Evolutionary conservation across 2,113 vertebrate genomes (phyloP), one percentile per base, ranked within the genome.

Genomic region (Clarias gariepinus): DNA sequence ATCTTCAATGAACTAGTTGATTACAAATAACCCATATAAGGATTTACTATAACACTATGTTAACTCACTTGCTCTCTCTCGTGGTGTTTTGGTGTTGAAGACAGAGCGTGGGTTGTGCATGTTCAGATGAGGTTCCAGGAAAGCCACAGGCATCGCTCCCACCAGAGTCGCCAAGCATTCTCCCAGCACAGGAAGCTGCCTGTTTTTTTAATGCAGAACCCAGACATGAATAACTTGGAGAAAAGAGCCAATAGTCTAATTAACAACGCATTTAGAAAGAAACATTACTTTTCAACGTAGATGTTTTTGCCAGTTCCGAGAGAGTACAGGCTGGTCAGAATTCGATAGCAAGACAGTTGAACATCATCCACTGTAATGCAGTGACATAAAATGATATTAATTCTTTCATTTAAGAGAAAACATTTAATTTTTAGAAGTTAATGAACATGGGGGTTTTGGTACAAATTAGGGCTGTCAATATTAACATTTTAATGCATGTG

Each of bases 261-360:
- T n/a, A 83, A 52, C 15, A 66, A 85, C 2, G 30, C 64, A 58
- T 71, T 69, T 25, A 80, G 13, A 30, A 55, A 53, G 23, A 41
- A 81, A 33, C 61, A 74, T 78, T 95, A 99, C 98, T 97, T 97
- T 95, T 99, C 98, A 92, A 99, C 96, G 86, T 98, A 99, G 91
- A 97, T 93, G 91, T 97, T 98, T 93, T 99, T 99, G 88, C 96
- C 98, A 4, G 96, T 98, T 77, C 98, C 98, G 88, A 99, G 94
- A 23, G 94, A 96, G 92, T 97, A 99, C 1, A 99, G 94, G 90
- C 97, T 97, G 87, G 95, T 96, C 90, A 99, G 93, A 91, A 99
- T 97, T 87, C 96, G 94, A 91, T 99, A 99, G 91, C 98, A 98
- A 85, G 97, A 99, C 88, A 99, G 96, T 93, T 99, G 98, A 63